Base-by-base conservation (phyloP, 2,797 vertebrate species). In the Squalus acanthias region DNA sequence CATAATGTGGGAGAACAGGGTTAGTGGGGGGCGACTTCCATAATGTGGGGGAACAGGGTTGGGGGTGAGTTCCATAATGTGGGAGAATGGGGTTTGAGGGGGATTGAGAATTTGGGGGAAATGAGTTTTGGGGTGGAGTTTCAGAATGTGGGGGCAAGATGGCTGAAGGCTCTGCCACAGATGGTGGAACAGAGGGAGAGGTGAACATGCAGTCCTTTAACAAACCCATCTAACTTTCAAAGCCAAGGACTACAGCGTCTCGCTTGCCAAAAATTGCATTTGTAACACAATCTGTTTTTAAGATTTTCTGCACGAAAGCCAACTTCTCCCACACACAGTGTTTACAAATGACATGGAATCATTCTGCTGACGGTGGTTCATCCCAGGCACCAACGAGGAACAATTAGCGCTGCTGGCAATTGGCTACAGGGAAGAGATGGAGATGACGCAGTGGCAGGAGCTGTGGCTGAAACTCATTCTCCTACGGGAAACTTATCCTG, bases 271-370 rank as follows among this genome's bases (percentile, higher is more conserved):
- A 46, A 94, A 22, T 46, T 69, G 63, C 67, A 50, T 95, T 95
- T 70, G 93, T 70, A 95, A 95, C 93, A 70, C 46, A 50, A 95
- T 72, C 93, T 50, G 92, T 95, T 70, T 29, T 95, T 72, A 26
- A 95, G 39, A 72, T 72, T 50, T 95, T 29, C 93, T 95, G 93
- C 93, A 13, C 12, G 46, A 26, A 50, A 95, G 67, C 67, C 46
- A 92, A 9, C 39, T 39, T 95, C 93, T 69, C 93, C 92, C 67
- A 72, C 93, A 95, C 39, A 15, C 39, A 95, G 67, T 95, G 67
- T 95, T 95, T 72, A 70, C 69, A 94, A 57, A 53, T 4, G 22
- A 8, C 39, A 53, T 46, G 89, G 89, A 65, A 65, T n/a, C 29
- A 17, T 92, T 65, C 29, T 91, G 60, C 60, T 72, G n/a, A 53